Evolutionary conservation across 2,888 invertebrate species (phyloP).

Genomic region (Embidobia sp.): DNA sequence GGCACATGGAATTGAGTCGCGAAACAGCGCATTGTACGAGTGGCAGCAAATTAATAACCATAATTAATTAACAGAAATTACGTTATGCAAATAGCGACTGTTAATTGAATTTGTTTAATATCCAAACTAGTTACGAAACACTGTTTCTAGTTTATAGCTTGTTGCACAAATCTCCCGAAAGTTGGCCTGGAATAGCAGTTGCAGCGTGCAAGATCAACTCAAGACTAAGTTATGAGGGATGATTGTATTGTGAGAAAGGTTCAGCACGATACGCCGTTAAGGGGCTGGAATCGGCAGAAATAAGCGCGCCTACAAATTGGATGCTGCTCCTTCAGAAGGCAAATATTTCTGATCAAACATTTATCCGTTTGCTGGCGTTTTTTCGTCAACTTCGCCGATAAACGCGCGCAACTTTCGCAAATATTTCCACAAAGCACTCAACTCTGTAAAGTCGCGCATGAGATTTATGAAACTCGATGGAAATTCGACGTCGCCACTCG

Average conservation of each 20-base stretch:
- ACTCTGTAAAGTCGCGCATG: constrained; percentile 23
- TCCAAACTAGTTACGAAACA: constrained; percentile 30
- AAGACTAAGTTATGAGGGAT: constrained; percentile 13
- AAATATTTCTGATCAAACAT: constrained; percentile 18
- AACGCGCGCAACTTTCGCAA: constrained; percentile 37
- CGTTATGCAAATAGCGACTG: constrained; percentile 30
- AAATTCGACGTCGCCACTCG: constrained; percentile 3
- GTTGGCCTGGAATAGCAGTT: constrained; percentile 23
- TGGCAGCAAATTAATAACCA: constrained; percentile 14
- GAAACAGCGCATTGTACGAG: too few relatives aligned
- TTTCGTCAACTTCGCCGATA: constrained; percentile 35
- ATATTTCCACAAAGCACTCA: constrained; percentile 39
- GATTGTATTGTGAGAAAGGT: constrained; percentile 1
- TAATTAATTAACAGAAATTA: constrained; percentile 31
- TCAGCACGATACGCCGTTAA: neutral
- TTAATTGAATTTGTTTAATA: constrained; percentile 50
- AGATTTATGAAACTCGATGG: constrained; percentile 44
- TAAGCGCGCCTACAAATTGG: neutral
- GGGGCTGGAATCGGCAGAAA: too few relatives aligned
- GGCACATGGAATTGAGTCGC: too few relatives aligned
- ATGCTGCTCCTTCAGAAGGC: too few relatives aligned
- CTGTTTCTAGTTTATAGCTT: constrained; percentile 21
- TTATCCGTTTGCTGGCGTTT: constrained; percentile 28
- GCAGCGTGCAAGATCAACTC: constrained; percentile 24
- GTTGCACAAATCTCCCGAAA: constrained; percentile 29